Percentiles rank a stretch among this genome's conserved stretches.
phyloP scores from a whole-genome alignment of 1,140 invertebrate species.

The Meteorus sp. region DNA sequence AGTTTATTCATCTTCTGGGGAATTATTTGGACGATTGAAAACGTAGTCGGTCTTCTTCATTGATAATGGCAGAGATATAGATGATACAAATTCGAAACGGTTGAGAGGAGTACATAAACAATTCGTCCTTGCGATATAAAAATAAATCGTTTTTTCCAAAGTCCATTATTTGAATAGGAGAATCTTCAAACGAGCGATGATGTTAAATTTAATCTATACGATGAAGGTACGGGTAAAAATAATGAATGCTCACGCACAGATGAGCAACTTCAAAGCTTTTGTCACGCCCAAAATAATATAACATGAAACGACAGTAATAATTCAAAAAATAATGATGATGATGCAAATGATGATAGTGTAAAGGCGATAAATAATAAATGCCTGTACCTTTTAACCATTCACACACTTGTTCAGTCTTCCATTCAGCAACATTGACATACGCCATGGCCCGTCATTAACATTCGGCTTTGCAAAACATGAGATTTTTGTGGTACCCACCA shows the following conservation, averaged over 20 bases:
- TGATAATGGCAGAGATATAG: no score
- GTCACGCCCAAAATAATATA: conserved; percentile 22
- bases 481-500: no score
- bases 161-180: no score
- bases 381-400: conserved; percentile 86
- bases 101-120: not conserved
- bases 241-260: not conserved
- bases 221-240: conserved; percentile 1
- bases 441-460: conserved; percentile 63
- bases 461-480: conserved; percentile 26
- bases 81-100: no score
- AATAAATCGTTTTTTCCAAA: no score
- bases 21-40: conserved; percentile 5
- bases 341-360: not conserved
- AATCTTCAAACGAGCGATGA: no score
- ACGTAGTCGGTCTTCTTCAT: no score
- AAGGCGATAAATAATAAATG: not conserved
- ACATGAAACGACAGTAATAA: not conserved
- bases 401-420: conserved; percentile 90
- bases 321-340: not conserved
- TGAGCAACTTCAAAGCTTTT: not conserved
- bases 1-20: not conserved
- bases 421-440: conserved; percentile 88
- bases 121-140: conserved; percentile 6
- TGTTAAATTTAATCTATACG: not conserved